Conservation (phyloP, 2,797 vertebrate species). For the Darevskia nairensis region DNA sequence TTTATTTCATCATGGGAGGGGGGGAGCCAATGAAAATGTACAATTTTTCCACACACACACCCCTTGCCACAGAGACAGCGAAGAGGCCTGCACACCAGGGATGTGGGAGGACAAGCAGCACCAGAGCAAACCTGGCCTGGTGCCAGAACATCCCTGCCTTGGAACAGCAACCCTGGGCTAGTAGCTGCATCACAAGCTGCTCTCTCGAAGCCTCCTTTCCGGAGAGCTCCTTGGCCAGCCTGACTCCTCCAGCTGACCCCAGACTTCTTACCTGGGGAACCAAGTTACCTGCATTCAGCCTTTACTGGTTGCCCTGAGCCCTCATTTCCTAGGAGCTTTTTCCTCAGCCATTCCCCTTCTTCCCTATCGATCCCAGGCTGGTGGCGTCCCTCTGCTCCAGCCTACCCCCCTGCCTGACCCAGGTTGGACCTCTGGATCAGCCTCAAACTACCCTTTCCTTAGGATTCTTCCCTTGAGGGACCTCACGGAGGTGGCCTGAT, state of each 20-base stretch:
- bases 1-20: not conserved
- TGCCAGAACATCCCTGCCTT: not conserved
- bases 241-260: not conserved
- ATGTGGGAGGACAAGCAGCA: not conserved
- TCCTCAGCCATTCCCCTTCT: too few species aligned
- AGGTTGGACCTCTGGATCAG: not conserved
- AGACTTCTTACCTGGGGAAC: too few species aligned
- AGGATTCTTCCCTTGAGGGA: too few species aligned
- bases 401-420: too few species aligned
- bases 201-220: not conserved
- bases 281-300: not conserved
- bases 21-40: not conserved
- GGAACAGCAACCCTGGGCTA: not conserved
- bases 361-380: too few species aligned
- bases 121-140: not conserved
- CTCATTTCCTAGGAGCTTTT: not conserved
- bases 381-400: not conserved
- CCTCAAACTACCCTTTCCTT: too few species aligned
- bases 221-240: not conserved
- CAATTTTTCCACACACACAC: not conserved
- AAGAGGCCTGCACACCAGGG: slow-evolving; percentile 15
- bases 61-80: not conserved
- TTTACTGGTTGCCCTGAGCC: not conserved
- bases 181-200: not conserved
- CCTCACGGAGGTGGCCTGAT: too few species aligned